A percentile compares a stretch with the other conserved stretches of the same genome.
These are phyloP conservation scores for Pachycephala philippinensis DNA, from an alignment of 2,113 vertebrate species.

Conservation along the genomic window DNA sequence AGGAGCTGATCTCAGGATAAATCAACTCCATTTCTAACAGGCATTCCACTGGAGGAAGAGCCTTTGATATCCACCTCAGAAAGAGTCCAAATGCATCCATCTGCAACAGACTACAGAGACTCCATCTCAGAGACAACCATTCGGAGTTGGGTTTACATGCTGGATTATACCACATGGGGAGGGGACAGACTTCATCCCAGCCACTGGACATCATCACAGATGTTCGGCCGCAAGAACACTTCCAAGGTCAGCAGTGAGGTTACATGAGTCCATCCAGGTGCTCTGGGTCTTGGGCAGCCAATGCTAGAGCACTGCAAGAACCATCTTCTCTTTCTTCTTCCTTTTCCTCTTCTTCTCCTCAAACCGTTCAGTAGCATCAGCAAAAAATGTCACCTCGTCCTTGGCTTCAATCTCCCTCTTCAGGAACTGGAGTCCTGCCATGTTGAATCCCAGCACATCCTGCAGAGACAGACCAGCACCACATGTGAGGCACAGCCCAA, in stretches of 20 bases:
- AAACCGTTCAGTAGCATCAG: constrained; percentile 87
- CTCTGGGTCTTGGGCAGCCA: not conserved
- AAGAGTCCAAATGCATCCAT: not conserved
- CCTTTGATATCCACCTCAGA: not conserved
- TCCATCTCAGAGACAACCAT: not conserved
- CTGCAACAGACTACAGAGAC: not conserved
- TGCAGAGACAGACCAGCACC: constrained; percentile 46
- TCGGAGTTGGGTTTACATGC: not conserved
- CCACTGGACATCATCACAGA: not conserved
- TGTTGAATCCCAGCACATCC: constrained; percentile 93
- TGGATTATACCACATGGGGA: not conserved
- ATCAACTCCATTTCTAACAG: not conserved
- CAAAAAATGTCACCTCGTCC: constrained; percentile 93
- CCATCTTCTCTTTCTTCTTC: constrained; percentile 84
- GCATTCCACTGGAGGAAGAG: not conserved
- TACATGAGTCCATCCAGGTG: not conserved
- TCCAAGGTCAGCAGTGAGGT: not conserved
- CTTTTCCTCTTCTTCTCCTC: constrained; percentile 86
- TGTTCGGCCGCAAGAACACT: not conserved
- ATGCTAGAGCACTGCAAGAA: constrained; percentile 82
- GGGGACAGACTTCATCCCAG: not conserved
- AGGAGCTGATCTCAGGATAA: not conserved
- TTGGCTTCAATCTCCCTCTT: constrained; percentile 90
- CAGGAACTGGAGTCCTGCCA: constrained; percentile 88
- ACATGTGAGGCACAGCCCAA: not conserved